phyloP scores from a whole-genome alignment of 2,113 vertebrate genomes.

The Delphinus delphis region DNA sequence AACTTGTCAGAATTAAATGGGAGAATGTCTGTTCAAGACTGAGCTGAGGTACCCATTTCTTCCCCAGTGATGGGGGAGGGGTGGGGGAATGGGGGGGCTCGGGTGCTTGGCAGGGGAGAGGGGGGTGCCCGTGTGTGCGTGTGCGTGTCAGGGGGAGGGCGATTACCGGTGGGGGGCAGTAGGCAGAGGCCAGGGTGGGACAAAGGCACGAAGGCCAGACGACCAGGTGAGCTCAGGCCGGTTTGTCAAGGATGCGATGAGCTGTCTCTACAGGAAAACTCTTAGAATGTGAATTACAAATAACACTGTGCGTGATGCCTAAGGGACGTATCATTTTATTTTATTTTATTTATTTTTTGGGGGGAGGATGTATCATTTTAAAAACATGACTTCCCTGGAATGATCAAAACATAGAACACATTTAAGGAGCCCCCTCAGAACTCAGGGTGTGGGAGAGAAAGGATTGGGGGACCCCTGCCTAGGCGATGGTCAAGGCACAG shows the following conservation, averaged over 20 bases:
- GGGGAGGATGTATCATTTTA: not conserved
- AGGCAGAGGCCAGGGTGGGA: not conserved
- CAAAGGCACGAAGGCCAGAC: rapidly evolving
- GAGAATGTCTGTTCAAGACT: rapidly evolving
- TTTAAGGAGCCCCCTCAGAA: not conserved
- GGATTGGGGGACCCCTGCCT: rapidly evolving
- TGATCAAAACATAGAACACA: rapidly evolving
- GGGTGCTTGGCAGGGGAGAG: rapidly evolving
- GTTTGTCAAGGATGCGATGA: rapidly evolving
- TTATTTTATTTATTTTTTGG: too few species aligned
- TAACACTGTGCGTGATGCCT: rapidly evolving
- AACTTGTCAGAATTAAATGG: not conserved
- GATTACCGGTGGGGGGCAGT: rapidly evolving
- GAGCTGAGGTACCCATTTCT: rapidly evolving
- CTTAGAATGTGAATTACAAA: rapidly evolving
- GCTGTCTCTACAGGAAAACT: rapidly evolving
- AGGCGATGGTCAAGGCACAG: not conserved
- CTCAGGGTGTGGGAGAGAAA: not conserved
- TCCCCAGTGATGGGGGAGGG: rapidly evolving
- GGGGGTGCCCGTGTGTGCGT: rapidly evolving
- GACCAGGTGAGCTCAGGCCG: rapidly evolving
- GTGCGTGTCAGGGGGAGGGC: rapidly evolving
- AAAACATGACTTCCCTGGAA: not conserved
- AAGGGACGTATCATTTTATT: not conserved
- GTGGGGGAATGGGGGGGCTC: rapidly evolving